These are phyloP conservation scores for Gila orcuttii DNA, from an alignment of 2,113 vertebrate species.

Conservation along the genomic window DNA sequence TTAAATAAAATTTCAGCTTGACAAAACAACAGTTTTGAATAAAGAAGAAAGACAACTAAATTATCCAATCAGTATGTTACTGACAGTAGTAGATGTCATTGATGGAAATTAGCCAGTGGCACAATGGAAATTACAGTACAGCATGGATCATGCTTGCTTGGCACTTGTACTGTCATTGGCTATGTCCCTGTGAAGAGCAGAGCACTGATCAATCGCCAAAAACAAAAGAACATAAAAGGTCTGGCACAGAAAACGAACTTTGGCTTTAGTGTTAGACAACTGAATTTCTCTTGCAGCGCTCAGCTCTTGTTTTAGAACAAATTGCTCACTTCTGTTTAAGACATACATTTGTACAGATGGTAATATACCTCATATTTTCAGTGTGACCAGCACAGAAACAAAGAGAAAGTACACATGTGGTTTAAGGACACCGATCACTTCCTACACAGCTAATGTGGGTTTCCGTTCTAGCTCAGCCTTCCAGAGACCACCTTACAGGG, in stretches of 20 bases:
- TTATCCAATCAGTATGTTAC: slow-evolving; percentile 67
- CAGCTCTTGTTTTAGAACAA: slow-evolving; percentile 22
- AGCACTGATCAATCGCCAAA: slow-evolving; percentile 66
- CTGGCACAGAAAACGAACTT: slow-evolving; percentile 62
- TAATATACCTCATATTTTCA: slow-evolving; percentile 28
- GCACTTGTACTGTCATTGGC: slow-evolving; percentile 78
- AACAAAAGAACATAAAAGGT: slow-evolving; percentile 54
- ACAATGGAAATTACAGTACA: slow-evolving; percentile 79
- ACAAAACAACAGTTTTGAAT: neutral
- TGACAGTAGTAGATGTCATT: slow-evolving; percentile 66
- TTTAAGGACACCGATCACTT: slow-evolving; percentile 18
- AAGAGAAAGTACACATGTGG: slow-evolving; percentile 30
- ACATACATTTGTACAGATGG: slow-evolving; percentile 9
- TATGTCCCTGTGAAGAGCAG: slow-evolving; percentile 70
- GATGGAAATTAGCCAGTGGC: slow-evolving; percentile 80
- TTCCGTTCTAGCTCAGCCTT: slow-evolving; percentile 42
- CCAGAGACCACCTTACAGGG: slow-evolving; percentile 44
- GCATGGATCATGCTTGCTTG: slow-evolving; percentile 75
- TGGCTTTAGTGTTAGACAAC: slow-evolving; percentile 41
- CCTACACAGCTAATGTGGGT: neutral
- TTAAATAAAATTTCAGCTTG: slow-evolving; percentile 22
- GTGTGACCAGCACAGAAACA: slow-evolving; percentile 46
- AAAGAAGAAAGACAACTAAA: neutral
- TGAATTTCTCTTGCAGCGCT: neutral
- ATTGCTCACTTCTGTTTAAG: neutral